Evolutionary conservation across 2,797 vertebrate genomes (phyloP), one percentile per base, ranked within the genome.

Genomic region (Sternotherus odoratus): DNA sequence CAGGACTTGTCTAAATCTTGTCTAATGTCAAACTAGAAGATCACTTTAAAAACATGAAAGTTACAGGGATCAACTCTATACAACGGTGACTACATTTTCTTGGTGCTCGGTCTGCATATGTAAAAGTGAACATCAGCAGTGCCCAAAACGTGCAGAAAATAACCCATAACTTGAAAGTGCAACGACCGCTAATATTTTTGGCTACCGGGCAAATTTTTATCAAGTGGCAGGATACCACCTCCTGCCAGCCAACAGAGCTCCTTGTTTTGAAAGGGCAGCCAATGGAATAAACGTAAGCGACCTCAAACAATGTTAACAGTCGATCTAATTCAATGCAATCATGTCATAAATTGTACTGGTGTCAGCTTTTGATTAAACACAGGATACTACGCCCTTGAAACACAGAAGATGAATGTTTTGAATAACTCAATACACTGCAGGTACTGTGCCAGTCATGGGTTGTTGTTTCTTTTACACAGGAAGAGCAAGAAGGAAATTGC

Each of bases 321-420:
- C 80, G 11, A 79, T 69, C 88, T 82, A 90, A 90, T 24, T 89
- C 36, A 83, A 82, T 1, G 53, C 36, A 81, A 43, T 54, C 53
- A 50, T 39, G 88, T 79, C 49, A 54, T 54, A 87, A 84, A 82
- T 6, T 53, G 85, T 48, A 66, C 21, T 33, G 57, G 21, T 77
- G 84, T 49, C 74, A 46, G 63, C 78, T 94, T 92, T 77, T 91
- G 51, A 74, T 33, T 28, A 96, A 94, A 79, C 53, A 89, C 66
- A 88, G 79, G 28, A 88, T 83, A 75, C 85, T 82, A 12, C 63
- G 82, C 54, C 86, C 66, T 79, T 54, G 33, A 54, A 82, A 23
- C 51, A 79, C 0, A 84, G 63, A 86, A 92, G 88, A 91, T 82
- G 60, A 82, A 92, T 43, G 88, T 79, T 83, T 80, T 54, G 94